Evolutionary conservation across 2,888 invertebrate genomes (phyloP), one percentile per base, ranked within the genome.

Genomic region (Piscicola geometra): DNA sequence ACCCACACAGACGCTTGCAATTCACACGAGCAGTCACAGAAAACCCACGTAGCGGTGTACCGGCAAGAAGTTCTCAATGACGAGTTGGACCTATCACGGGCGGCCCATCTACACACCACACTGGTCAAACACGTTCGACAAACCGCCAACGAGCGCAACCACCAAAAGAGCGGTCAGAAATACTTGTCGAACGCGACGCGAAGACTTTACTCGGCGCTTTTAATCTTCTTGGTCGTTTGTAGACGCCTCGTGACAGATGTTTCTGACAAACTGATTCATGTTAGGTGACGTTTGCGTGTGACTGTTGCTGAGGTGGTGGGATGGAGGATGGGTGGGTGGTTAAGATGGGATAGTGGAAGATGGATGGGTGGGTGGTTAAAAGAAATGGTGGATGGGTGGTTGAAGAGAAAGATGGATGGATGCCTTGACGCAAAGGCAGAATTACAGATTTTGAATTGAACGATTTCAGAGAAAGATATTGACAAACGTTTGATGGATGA

Each of bases 101-200:
- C 5, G n/a, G 12, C n/a, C 60, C 60, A 56, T n/a, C 15, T 15
- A 41, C 41, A 41, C 41, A 9, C 41, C 5, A 41, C 41, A 9
- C n/a, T 25, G 15, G 60, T 56, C 60, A 56, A 56, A 21, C 60
- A 56, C 60, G 60, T 56, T n/a, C 9, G 60, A 56, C 60, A 56
- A 56, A 56, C 60, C 25, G 15, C 60, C n/a, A 21, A 56, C 25
- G n/a, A 56, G 60, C 60, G 41, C 41, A 41, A 56, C n/a, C 25
- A 25, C 60, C n/a, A 56, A n/a, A n/a, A n/a, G n/a, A 56, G n/a
- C 5, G 25, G n/a, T 3, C 12, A 18, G 60, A 9, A 56, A 56
- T 56, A 9, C n/a, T 25, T 25, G 3, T 56, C 60, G 60, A 47
- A 47, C 50, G 9, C 21, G 50, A 47, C 9, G 50, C 50, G 50